Conservation (phyloP, 2,888 invertebrate species). For the Agrotis ipsilon region DNA sequence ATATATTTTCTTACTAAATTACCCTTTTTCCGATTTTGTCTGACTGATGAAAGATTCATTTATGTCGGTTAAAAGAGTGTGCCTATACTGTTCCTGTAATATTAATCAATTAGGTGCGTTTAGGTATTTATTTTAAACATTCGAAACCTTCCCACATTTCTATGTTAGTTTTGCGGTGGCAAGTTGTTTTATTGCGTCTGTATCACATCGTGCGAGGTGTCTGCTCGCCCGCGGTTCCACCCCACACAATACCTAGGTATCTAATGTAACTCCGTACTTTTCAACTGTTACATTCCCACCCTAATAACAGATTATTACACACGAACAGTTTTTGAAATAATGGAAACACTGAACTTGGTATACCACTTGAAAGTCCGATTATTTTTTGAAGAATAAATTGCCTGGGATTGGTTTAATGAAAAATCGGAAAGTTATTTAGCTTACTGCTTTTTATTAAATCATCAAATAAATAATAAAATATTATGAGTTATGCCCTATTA, state of each 20-base stretch:
- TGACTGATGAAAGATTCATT: too few species aligned
- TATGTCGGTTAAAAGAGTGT: too few species aligned
- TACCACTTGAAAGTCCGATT: constrained; percentile 26
- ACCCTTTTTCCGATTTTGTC: too few species aligned
- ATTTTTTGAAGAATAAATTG: neutral
- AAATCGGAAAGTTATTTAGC: neutral
- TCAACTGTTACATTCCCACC: constrained; percentile 30
- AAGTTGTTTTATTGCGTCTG: constrained; percentile 56
- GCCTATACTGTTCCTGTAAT: too few species aligned
- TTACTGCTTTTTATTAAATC: too few species aligned
- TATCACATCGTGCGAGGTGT: constrained; percentile 62
- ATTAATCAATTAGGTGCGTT: too few species aligned
- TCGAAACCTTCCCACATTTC: too few species aligned
- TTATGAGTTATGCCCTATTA: too few species aligned
- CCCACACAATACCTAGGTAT: constrained; percentile 48
- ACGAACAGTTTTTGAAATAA: constrained; percentile 16
- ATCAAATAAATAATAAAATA: too few species aligned
- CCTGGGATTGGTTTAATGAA: neutral
- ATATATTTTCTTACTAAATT: too few species aligned
- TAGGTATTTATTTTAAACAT: too few species aligned
- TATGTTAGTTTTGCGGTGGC: constrained; percentile 34
- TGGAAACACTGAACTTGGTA: constrained; percentile 12
- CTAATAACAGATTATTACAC: constrained; percentile 38
- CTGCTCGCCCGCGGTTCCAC: constrained; percentile 40
- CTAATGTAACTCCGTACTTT: constrained; percentile 30